Percentiles rank a stretch among this genome's conserved stretches.
These are phyloP conservation scores for Scarus forsteni DNA, from an alignment of 2,797 vertebrate genomes.

Conservation along the genomic window DNA sequence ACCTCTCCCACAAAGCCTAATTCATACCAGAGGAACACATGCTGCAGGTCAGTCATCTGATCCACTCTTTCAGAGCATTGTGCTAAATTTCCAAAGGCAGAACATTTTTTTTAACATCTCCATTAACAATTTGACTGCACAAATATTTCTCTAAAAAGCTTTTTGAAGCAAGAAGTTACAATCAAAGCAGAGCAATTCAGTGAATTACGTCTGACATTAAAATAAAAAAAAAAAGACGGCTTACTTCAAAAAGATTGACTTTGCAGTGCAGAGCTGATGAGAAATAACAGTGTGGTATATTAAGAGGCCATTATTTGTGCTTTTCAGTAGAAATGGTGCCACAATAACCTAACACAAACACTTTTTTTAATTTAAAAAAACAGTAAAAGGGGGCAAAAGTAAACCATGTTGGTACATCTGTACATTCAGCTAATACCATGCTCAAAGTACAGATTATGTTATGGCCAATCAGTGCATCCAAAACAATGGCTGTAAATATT, in stretches of 20 bases:
- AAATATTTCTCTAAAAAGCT: no score
- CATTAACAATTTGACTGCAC: not conserved
- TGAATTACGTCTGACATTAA: slow-evolving; percentile 14
- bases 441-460: no score
- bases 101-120: slow-evolving; percentile 2
- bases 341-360: no score
- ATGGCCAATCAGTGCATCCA: no score
- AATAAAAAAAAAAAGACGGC: slow-evolving; percentile 2
- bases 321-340: no score
- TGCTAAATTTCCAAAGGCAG: slow-evolving; percentile 29
- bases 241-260: slow-evolving; percentile 28
- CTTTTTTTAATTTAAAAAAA: no score
- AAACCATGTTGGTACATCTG: no score
- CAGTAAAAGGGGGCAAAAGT: no score
- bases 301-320: no score
- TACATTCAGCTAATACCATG: no score
- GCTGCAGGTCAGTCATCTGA: slow-evolving; percentile 71
- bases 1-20: slow-evolving; percentile 71
- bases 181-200: not conserved
- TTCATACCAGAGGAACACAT: slow-evolving; percentile 71
- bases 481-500: no score
- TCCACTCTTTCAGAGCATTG: slow-evolving; percentile 30
- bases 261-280: slow-evolving; percentile 22
- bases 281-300: slow-evolving; percentile 9
- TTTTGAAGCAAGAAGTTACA: no score